These are phyloP conservation scores for Pachliopta kotzebuea DNA, from an alignment of 2,888 invertebrate species.

Conservation along the genomic window DNA sequence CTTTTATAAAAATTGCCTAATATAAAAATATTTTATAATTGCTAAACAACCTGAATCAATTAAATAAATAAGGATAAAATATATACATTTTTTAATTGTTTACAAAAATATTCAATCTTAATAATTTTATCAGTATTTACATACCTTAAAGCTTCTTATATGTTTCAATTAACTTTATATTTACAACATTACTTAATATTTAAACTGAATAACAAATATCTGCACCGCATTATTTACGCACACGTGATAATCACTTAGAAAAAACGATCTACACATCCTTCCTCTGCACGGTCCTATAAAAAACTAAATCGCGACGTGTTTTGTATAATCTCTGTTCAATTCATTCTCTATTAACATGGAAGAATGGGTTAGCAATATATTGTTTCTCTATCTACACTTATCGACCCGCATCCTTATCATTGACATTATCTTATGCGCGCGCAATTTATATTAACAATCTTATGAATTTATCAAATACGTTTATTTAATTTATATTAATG, in stretches of 20 bases:
- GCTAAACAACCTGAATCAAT: too few species aligned
- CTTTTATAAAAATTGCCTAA: not conserved
- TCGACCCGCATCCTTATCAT: slow-evolving; percentile 60
- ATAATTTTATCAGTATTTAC: not conserved
- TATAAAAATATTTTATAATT: too few species aligned
- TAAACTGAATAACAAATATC: slow-evolving; percentile 10
- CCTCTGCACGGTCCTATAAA: slow-evolving; percentile 45
- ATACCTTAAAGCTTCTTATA: not conserved
- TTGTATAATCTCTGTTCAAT: slow-evolving; percentile 31
- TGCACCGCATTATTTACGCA: slow-evolving; percentile 39
- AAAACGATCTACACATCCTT: slow-evolving; percentile 47
- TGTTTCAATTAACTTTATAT: not conserved
- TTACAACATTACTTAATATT: not conserved
- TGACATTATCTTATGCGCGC: slow-evolving; percentile 49
- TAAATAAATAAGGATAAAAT: too few species aligned
- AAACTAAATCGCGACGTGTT: slow-evolving; percentile 48
- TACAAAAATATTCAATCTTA: not conserved
- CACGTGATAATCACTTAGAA: slow-evolving; percentile 52
- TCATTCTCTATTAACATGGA: slow-evolving; percentile 29
- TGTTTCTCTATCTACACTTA: slow-evolving; percentile 51
- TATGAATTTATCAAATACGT: not conserved
- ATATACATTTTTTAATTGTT: too few species aligned
- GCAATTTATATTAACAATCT: slow-evolving; percentile 36
- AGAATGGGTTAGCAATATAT: slow-evolving; percentile 45
- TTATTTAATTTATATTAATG: too few species aligned